Evolutionary conservation across 2,113 vertebrate genomes (phyloP).

Genomic region (Hylia prasina): DNA sequence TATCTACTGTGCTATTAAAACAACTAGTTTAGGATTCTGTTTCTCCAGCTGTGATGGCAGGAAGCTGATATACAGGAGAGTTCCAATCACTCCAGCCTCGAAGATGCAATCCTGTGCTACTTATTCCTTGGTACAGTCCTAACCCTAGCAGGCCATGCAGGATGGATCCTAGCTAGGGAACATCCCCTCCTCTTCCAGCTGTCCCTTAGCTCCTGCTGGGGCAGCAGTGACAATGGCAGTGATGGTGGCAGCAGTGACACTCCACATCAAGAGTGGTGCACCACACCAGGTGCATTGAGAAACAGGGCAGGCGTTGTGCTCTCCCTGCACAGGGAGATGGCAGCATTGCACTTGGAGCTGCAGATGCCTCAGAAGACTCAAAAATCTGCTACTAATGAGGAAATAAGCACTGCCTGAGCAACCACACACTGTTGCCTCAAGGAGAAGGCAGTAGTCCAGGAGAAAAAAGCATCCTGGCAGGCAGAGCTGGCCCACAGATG

Average conservation of each 20-base stretch:
- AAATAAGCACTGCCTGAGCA: background rate
- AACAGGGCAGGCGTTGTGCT: background rate
- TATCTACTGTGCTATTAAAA: background rate
- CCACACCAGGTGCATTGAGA: background rate
- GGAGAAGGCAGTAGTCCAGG: background rate
- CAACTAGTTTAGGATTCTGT: background rate
- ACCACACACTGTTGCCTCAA: background rate
- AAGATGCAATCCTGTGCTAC: background rate
- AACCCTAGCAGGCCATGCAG: background rate
- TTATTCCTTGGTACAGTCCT: background rate
- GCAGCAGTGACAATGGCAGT: background rate
- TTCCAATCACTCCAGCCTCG: background rate
- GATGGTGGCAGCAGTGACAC: background rate
- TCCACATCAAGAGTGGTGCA: fast-evolving
- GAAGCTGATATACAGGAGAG: background rate
- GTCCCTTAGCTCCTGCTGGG: background rate
- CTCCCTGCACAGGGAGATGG: background rate
- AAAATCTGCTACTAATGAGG: background rate
- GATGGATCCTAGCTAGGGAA: background rate
- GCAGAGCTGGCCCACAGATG: background rate
- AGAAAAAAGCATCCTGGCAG: background rate
- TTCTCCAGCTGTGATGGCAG: background rate
- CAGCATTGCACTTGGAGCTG: background rate
- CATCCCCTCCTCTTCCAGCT: background rate
- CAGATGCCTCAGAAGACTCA: background rate